phyloP scores from a whole-genome alignment of 2,888 invertebrate species.

The Atrina japonica region DNA sequence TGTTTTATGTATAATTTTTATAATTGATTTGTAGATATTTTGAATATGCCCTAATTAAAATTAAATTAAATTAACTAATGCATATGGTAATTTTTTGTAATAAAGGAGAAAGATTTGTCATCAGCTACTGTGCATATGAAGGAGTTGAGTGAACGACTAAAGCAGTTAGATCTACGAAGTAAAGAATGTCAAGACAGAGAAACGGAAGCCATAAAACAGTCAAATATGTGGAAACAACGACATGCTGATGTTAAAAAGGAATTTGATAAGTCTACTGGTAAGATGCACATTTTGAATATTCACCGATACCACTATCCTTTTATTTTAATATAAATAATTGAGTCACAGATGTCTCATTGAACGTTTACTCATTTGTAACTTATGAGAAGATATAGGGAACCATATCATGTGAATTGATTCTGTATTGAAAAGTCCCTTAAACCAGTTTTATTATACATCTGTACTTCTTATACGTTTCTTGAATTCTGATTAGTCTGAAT shows the following conservation, averaged over 20 bases:
- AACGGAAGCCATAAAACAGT: slow-evolving; percentile 59
- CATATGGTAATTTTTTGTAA: not conserved
- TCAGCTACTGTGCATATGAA: slow-evolving; percentile 64
- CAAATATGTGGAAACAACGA: slow-evolving; percentile 70
- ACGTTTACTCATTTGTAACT: too few species aligned
- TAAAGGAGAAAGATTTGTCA: slow-evolving; percentile 68
- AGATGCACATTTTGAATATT: too few species aligned
- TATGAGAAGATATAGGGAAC: not conserved
- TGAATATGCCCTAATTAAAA: too few species aligned
- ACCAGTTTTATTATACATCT: not conserved
- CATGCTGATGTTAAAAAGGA: slow-evolving; percentile 57
- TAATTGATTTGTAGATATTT: too few species aligned
- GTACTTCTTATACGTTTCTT: too few species aligned
- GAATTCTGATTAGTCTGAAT: too few species aligned
- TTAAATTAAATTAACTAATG: too few species aligned
- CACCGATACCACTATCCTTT: too few species aligned
- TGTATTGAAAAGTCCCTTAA: not conserved
- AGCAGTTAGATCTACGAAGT: slow-evolving; percentile 61
- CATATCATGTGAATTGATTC: not conserved
- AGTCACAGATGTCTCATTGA: too few species aligned
- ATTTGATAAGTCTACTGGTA: slow-evolving; percentile 64
- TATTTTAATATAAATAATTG: too few species aligned
- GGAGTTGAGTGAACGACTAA: slow-evolving; percentile 63
- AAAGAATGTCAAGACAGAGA: slow-evolving; percentile 63
- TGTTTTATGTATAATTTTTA: too few species aligned